Base-by-base conservation (phyloP, 2,888 invertebrate species). In the Chironomus tentans region DNA sequence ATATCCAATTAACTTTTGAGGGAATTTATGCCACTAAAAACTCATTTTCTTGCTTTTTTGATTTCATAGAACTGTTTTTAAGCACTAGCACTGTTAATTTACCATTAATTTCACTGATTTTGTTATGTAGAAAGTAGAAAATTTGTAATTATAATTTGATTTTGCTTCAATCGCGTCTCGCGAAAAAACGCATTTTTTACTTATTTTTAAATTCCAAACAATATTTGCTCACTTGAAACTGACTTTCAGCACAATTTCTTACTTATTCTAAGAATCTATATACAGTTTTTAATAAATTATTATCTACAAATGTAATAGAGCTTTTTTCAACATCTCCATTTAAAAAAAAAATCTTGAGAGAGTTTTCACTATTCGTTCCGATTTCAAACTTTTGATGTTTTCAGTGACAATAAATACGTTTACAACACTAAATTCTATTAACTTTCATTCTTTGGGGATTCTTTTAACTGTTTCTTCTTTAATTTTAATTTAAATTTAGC, bases 381-480 rank as follows among this genome's bases (percentile, higher is more conserved):
- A 62, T 73, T 73, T 74, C 68, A 68, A 46, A 74, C 65, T 74
- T 68, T 74, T 62, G 47, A 62, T 74, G 28, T 74, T 74, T 74
- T 74, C 48, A 65, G n/a, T 62, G 74, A 74, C 24, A 74, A 68
- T 68, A 74, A 68, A 74, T 74, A 74, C 74, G 18, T 18, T 74
- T 48, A 74, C 74, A 28, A 68, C 68, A 46, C 74, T 74, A 74
- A 74, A 68, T 74, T 48, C 68, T 74, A 74, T 48, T 46, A 74
- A 74, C 68, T 74, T 74, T 74, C 65, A 74, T 74, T 74, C 74
- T 74, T 74, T 74, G 74, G 74, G 74, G 47, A 65, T 48, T 74
- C 68, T 68, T 61, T 22, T 46, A 68, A 61, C 28, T 65, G 74
- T 74, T 74, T 74, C n/a, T 74, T 15, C 28, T 68, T 18, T 62